phyloP scores from a whole-genome alignment of 2,113 vertebrate genomes.

The Pycnonotus jocosus region DNA sequence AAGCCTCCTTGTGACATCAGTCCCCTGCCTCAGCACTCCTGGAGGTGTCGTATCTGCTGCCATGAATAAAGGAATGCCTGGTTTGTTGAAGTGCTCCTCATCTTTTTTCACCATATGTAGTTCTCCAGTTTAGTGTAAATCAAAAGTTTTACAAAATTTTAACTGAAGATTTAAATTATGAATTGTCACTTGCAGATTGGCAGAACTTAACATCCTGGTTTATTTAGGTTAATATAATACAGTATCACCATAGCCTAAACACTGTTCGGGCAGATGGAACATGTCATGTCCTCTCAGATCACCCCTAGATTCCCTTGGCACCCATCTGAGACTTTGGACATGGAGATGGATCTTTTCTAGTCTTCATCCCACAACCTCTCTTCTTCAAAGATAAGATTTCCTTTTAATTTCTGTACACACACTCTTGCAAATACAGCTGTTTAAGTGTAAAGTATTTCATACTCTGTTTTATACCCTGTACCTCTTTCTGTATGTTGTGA shows the following conservation, averaged over 20 bases:
- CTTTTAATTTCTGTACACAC: not conserved
- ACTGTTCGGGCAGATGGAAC: not conserved
- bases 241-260: not conserved
- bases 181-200: not conserved
- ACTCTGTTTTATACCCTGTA: not conserved
- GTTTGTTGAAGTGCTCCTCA: not conserved
- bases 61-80: not conserved
- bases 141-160: not conserved
- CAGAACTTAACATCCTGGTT: not conserved
- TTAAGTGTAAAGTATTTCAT: not conserved
- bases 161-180: not conserved
- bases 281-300: rapidly evolving
- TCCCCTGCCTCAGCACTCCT: not conserved
- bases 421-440: not conserved
- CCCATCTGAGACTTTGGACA: not conserved
- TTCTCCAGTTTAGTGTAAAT: not conserved
- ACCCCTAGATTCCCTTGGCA: not conserved
- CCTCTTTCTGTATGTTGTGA: not conserved
- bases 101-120: not conserved
- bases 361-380: not conserved
- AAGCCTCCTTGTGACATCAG: not conserved
- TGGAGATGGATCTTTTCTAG: not conserved
- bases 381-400: not conserved
- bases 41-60: not conserved
- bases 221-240: not conserved